Evolutionary conservation across 2,888 invertebrate species (phyloP).

Genomic region (Machimus rusticus): DNA sequence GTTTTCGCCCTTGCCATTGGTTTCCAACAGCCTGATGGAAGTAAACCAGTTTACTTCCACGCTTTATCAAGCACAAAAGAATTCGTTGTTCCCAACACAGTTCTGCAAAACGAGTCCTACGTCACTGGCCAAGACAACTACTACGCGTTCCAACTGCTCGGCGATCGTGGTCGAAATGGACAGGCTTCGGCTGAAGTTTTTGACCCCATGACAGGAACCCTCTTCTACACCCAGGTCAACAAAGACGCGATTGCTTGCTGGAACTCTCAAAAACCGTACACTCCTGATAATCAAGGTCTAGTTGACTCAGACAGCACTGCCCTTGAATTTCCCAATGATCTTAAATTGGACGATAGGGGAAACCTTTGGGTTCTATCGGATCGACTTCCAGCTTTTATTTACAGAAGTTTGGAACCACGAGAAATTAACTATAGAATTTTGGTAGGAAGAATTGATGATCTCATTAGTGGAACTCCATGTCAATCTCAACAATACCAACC

Average conservation of each 20-base stretch:
- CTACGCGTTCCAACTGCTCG: constrained; percentile 75
- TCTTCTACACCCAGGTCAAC: constrained; percentile 81
- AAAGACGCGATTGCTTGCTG: constrained; percentile 82
- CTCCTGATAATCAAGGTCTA: constrained; percentile 71
- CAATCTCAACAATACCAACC: constrained; percentile 45
- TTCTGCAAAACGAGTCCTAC: constrained; percentile 75
- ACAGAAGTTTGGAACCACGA: constrained; percentile 70
- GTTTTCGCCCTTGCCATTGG: constrained; percentile 79
- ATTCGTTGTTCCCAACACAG: constrained; percentile 77
- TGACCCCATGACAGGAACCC: constrained; percentile 72
- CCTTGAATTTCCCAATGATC: constrained; percentile 79
- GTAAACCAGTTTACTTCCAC: constrained; percentile 81
- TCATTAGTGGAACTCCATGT: constrained; percentile 61
- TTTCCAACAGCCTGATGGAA: constrained; percentile 66
- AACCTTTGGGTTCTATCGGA: constrained; percentile 80
- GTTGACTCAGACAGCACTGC: constrained; percentile 73
- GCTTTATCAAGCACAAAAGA: constrained; percentile 81
- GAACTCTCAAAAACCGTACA: constrained; percentile 75
- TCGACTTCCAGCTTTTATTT: constrained; percentile 76
- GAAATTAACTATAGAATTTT: constrained; percentile 71
- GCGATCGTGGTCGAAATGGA: constrained; percentile 74
- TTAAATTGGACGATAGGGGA: constrained; percentile 72
- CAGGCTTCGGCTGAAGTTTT: constrained; percentile 79
- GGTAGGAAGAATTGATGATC: constrained; percentile 57
- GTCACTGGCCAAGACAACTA: constrained; percentile 74